phyloP scores from a whole-genome alignment of 2,113 vertebrate species.

The Gobio gobio region DNA sequence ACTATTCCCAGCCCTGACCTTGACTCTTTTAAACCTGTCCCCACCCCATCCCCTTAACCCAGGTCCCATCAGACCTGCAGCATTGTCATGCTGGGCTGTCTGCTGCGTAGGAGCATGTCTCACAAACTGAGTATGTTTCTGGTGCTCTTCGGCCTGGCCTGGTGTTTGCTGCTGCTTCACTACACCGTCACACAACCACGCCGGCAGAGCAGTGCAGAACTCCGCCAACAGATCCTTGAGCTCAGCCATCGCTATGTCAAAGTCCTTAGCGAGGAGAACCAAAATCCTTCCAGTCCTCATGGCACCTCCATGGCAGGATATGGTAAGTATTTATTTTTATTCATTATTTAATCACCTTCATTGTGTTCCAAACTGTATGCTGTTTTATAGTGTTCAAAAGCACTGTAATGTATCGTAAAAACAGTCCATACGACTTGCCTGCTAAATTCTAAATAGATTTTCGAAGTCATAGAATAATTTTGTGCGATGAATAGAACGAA shows the following conservation, averaged over 20 bases:
- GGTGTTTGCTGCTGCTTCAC: constrained; percentile 93
- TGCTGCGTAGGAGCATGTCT: constrained; percentile 93
- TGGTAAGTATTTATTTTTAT: constrained; percentile 76
- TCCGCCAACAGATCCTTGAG: constrained; percentile 93
- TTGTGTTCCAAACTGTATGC: neutral
- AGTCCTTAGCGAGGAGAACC: constrained; percentile 93
- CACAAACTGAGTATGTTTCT: constrained; percentile 93
- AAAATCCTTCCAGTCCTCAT: constrained; percentile 82
- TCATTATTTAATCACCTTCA: neutral
- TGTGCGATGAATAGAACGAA: neutral
- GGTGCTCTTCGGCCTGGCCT: constrained; percentile 89
- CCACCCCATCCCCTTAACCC: neutral
- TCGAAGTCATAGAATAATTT: too few relatives aligned
- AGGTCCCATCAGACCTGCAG: constrained; percentile 7
- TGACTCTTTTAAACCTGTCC: neutral
- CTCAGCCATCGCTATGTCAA: constrained; percentile 95
- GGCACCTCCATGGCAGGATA: constrained; percentile 93
- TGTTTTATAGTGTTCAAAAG: neutral
- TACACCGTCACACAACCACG: constrained; percentile 92
- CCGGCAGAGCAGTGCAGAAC: constrained; percentile 89
- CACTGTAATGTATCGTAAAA: too few relatives aligned
- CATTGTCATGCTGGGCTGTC: constrained; percentile 81
- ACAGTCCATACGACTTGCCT: too few relatives aligned
- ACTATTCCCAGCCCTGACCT: neutral
- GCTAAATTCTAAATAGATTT: too few relatives aligned